Base-by-base conservation (phyloP, 2,888 invertebrate genomes). In the Noctua fimbriata region DNA sequence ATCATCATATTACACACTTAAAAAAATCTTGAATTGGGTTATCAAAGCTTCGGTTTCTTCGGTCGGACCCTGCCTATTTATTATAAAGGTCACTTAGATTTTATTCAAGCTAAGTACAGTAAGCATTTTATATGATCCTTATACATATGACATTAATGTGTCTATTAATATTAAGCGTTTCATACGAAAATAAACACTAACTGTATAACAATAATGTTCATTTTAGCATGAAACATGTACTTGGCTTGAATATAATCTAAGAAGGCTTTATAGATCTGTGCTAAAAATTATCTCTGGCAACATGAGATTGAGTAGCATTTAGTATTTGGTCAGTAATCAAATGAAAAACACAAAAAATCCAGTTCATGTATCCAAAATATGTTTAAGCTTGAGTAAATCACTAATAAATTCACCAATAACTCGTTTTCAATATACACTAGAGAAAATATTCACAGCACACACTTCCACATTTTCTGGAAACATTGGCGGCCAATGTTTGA, bases 361-460 rank as follows among this genome's bases (percentile, higher is more conserved):
- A 73, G 52, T 60, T 55, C 49, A 28, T 58, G 47, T 72, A 66
- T 79, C 69, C 44, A 66, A 78, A 76, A 72, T 47, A 78, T 65
- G 66, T 81, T 52, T 67, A 67, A 69, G 79, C 75, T 81, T 87
- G 70, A 63, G 76, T 83, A 60, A 81, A 70, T 87, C 73, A 75
- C 72, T 78, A 80, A 58, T 83, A 76, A 63, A 71, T 65, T 81
- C 65, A 81, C 32, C n/a, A 71, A 78, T 69, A 73, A 78, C 55
- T 85, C 41, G 47, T 82, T 75, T 63, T 80, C 75, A 82, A 84
- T 87, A 66, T 82, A 87, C 78, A 89, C 83, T 80, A 85, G n/a
- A 73, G 74, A 79, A 76, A n/a, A 67, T 87, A 84, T 80, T 84
- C 85, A 85, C 85, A 85, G 84, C 84, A 66, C 87, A 10, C 84